A percentile compares a stretch with the other conserved stretches of the same genome.
Evolutionary conservation across 2,113 vertebrate species (phyloP).

Genomic region (Larimichthys polyactis): DNA sequence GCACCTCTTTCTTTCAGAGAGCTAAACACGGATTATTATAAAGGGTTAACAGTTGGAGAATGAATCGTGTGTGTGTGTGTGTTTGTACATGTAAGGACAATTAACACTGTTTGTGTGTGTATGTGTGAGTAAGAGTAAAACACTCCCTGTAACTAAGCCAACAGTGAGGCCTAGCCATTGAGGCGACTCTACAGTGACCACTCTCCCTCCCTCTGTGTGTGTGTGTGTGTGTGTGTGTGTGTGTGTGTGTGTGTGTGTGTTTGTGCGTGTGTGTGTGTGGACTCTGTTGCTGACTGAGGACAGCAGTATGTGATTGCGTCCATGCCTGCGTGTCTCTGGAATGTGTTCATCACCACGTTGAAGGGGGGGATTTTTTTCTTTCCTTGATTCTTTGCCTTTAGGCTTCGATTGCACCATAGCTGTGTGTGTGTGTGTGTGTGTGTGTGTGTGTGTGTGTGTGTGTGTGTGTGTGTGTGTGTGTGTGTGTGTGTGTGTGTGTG

Average conservation of each 20-base stretch:
- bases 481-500: no score
- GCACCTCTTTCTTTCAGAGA: neutral
- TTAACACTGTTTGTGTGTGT: neutral
- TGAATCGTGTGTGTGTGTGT: neutral
- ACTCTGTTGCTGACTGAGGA: slow-evolving; percentile 15
- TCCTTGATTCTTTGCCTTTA: slow-evolving; percentile 13
- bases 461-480: no score
- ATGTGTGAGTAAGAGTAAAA: slow-evolving; percentile 9
- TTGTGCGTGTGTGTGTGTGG: no score
- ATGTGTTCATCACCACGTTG: slow-evolving; percentile 43
- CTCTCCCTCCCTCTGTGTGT: slow-evolving; percentile 20
- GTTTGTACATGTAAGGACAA: slow-evolving; percentile 2
- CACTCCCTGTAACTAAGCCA: slow-evolving; percentile 41
- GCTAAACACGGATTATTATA: neutral
- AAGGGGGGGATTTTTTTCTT: neutral
- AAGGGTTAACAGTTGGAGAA: slow-evolving; percentile 46
- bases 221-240: slow-evolving; percentile 24
- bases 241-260: no score
- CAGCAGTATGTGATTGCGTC: slow-evolving; percentile 32
- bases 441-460: no score
- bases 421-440: neutral
- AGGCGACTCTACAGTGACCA: slow-evolving; percentile 55
- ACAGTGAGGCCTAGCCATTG: slow-evolving; percentile 39
- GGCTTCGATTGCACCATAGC: neutral
- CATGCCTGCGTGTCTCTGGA: slow-evolving; percentile 40